These are phyloP conservation scores for Agrochola lychnidis DNA, from an alignment of 2,888 invertebrate species.

Conservation along the genomic window DNA sequence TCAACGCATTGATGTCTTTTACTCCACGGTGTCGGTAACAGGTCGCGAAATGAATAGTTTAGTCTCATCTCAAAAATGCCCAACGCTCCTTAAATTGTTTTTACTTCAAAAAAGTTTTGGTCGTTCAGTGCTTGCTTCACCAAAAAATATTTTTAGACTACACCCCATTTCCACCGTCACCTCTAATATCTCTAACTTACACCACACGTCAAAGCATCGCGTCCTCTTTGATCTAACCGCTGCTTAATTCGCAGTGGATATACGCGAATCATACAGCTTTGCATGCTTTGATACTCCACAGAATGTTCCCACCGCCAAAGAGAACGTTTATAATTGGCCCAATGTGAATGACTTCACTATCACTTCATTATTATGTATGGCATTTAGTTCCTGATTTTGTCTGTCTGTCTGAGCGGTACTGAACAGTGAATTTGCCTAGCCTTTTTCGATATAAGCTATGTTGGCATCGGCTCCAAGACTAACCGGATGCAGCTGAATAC, in stretches of 20 bases:
- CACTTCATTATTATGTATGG: slow-evolving; percentile 13
- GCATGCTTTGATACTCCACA: slow-evolving; percentile 65
- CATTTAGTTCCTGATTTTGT: slow-evolving; percentile 8
- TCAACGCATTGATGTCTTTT: too few species aligned
- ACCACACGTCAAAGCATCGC: slow-evolving; percentile 58
- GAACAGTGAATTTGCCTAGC: not conserved
- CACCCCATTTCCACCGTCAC: slow-evolving; percentile 6
- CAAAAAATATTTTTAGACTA: slow-evolving; percentile 22
- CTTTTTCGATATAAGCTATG: too few species aligned
- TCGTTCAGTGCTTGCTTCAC: not conserved
- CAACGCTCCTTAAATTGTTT: too few species aligned
- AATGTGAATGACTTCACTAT: slow-evolving; percentile 60
- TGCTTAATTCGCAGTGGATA: slow-evolving; percentile 71
- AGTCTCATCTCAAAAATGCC: too few species aligned
- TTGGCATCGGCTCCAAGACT: too few species aligned
- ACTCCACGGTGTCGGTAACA: too few species aligned
- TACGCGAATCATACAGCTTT: slow-evolving; percentile 71
- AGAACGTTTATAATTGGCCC: slow-evolving; percentile 53
- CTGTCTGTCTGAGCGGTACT: not conserved
- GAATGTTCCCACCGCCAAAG: slow-evolving; percentile 62
- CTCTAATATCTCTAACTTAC: slow-evolving; percentile 41
- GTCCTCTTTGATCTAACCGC: slow-evolving; percentile 71
- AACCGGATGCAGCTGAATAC: too few species aligned
- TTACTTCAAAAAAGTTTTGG: too few species aligned
- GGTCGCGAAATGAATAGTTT: too few species aligned